Evolutionary conservation across 2,797 vertebrate genomes (phyloP), one percentile per base, ranked within the genome.

Genomic region (Sebastes miniatus): DNA sequence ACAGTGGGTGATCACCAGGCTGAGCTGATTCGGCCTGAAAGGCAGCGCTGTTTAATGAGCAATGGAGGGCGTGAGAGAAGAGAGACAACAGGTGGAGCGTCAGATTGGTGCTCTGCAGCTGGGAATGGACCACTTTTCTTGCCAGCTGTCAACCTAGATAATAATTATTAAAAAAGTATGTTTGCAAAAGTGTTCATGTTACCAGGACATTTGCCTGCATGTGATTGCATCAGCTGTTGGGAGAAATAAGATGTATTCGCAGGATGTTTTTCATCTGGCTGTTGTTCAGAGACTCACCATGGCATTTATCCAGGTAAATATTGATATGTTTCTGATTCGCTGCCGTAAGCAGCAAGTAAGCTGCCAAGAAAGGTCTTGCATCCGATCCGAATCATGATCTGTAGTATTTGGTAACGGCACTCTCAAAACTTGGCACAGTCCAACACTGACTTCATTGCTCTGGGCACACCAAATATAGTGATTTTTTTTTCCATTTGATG

Each of bases 81-180:
- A 92, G 87, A 92, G 87, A 91, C 94, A 94, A 96, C 95, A 96
- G 95, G 95, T 96, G 94, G 94, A 90, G 88, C 70, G 72, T 91
- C 88, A 92, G 91, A 92, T 92, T 91, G 89, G 91, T 81, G 89
- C 79, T 58, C 78, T 88, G 81, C 94, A 94, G 93, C 94, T 95
- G 94, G 89, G 83, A 79, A 91, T 78, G 76, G 87, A 84, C 84
- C 89, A 71, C 87, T 90, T 89, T 91, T 88, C 84, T 76, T 43
- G 78, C 93, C 95, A 95, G 92, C 94, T 95, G 95, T 95, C 88
- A 25, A 71, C 83, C 76, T 69, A 32, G 76, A 87, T 92, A 76
- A 90, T 86, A 85, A 88, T 90, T 83, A 87, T 91, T 87, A 82
- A 90, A 90, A 86, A 81, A 75, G 81, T 56, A 67, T 72, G 77